A percentile compares a stretch with the other conserved stretches of the same genome.
Conservation (phyloP, 2,797 vertebrate genomes). For the Coendou prehensilis region DNA sequence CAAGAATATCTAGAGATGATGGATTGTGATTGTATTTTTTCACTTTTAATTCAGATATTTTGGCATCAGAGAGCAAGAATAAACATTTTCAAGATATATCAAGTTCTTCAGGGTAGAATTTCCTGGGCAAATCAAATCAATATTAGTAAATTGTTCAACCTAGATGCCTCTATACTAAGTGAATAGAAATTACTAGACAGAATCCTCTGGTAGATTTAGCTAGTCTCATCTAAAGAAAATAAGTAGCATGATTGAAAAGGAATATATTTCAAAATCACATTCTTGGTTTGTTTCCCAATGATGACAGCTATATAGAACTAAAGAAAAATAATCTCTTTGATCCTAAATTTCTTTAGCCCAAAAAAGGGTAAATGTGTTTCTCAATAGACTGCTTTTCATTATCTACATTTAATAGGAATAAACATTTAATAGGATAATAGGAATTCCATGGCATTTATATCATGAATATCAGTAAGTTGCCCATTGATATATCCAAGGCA, state of each 20-base stretch:
- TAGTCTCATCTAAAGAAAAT: constrained; percentile 33
- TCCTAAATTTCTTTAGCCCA: not conserved
- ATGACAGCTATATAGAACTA: not conserved
- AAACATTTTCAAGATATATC: constrained; percentile 71
- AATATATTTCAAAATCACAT: constrained; percentile 36
- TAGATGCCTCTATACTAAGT: not conserved
- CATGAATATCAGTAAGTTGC: not conserved
- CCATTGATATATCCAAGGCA: not conserved
- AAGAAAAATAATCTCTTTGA: not conserved
- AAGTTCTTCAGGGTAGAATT: constrained; percentile 53
- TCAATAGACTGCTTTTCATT: not conserved
- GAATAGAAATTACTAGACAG: constrained; percentile 62
- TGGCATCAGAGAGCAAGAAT: constrained; percentile 12
- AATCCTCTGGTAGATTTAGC: not conserved
- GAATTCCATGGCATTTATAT: not conserved
- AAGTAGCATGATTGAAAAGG: not conserved
- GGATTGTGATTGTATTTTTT: constrained; percentile 64
- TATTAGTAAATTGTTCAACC: constrained; percentile 60
- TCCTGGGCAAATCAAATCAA: constrained; percentile 62
- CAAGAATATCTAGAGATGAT: constrained; percentile 66
- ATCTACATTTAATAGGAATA: not conserved
- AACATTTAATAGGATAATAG: not conserved
- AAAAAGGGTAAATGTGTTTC: not conserved
- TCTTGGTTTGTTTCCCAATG: not conserved
- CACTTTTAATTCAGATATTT: constrained; percentile 67